A percentile compares a stretch with the other conserved stretches of the same genome.
Conservation (phyloP, 2,113 vertebrate genomes). For the Larimichthys crocea region DNA sequence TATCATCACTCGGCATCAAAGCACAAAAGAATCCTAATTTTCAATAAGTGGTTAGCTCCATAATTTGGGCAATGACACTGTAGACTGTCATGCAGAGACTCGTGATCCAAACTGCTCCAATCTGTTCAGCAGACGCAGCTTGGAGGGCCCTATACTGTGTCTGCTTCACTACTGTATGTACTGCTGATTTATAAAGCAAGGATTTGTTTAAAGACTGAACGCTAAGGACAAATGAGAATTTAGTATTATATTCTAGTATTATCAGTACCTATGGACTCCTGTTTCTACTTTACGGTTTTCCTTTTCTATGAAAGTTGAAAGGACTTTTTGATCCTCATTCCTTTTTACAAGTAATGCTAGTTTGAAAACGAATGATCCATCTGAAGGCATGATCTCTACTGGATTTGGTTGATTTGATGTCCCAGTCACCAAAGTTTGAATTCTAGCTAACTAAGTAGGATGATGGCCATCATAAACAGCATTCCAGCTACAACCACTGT, state of each 20-base stretch:
- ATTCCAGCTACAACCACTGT: background rate
- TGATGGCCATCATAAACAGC: background rate
- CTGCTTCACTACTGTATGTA: conserved; percentile 32
- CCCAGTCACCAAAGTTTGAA: background rate
- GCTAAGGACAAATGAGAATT: conserved; percentile 8
- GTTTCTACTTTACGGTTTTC: background rate
- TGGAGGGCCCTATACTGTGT: conserved; percentile 13
- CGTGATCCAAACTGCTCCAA: conserved; percentile 69
- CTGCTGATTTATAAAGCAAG: conserved; percentile 27
- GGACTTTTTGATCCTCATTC: background rate
- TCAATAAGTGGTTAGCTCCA: conserved; percentile 60
- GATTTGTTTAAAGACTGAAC: conserved; percentile 20
- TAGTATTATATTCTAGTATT: background rate
- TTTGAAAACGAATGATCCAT: background rate
- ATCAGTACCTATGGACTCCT: background rate
- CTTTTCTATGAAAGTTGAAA: background rate
- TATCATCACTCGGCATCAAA: conserved; percentile 71
- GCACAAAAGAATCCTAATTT: conserved; percentile 67
- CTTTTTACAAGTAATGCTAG: background rate
- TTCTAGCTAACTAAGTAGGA: background rate
- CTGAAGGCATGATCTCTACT: background rate
- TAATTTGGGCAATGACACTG: conserved; percentile 65
- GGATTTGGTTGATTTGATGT: background rate
- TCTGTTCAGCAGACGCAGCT: conserved; percentile 72
- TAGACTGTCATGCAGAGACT: conserved; percentile 56